Percentiles rank a stretch among this genome's conserved stretches.
Conservation (phyloP, 1,140 invertebrate species). For the Lamellibrachia luymesi region DNA sequence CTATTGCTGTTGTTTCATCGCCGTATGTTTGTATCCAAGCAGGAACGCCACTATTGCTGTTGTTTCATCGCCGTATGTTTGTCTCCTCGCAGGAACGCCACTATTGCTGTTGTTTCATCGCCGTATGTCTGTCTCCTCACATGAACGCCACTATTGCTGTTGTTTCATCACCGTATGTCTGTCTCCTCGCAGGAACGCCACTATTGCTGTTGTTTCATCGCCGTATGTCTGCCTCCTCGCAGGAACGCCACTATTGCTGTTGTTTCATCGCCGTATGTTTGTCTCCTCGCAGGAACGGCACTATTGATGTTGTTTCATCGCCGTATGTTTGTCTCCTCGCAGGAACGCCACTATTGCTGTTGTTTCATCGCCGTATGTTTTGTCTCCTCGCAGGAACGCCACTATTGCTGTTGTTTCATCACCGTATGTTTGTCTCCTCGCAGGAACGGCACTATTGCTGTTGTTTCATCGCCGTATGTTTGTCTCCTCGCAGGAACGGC, state of each 20-base stretch:
- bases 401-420: slow-evolving; percentile 98
- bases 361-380: slow-evolving; percentile 68
- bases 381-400: slow-evolving; percentile 87
- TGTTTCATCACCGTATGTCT: slow-evolving; percentile 68
- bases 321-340: slow-evolving; percentile 39
- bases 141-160: slow-evolving; percentile 98
- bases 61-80: slow-evolving; percentile 68
- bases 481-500: slow-evolving; percentile 79
- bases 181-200: neutral
- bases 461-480: slow-evolving; percentile 71
- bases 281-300: neutral
- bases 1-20: neutral
- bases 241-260: slow-evolving; percentile 98
- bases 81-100: slow-evolving; percentile 86
- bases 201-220: neutral
- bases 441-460: slow-evolving; percentile 98
- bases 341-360: slow-evolving; percentile 98
- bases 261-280: slow-evolving; percentile 68
- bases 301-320: neutral
- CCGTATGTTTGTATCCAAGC: slow-evolving; percentile 40
- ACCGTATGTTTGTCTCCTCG: slow-evolving; percentile 66
- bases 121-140: slow-evolving; percentile 41
- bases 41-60: slow-evolving; percentile 98
- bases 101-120: slow-evolving; percentile 94
- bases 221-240: slow-evolving; percentile 40